Conservation (phyloP, 2,888 invertebrate genomes). For the Dynastes hyllus region DNA sequence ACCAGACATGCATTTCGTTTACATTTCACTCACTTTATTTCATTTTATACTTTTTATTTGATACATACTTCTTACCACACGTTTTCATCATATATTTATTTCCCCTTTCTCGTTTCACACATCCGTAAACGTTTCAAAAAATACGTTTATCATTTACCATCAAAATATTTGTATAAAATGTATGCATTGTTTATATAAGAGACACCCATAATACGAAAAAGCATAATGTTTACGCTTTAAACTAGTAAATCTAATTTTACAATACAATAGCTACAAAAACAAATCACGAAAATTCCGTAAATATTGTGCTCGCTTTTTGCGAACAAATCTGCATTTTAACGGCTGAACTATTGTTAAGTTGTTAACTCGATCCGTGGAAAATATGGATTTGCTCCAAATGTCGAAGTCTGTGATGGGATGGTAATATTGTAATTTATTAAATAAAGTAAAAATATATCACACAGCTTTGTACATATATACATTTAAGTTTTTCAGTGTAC, state of each 20-base stretch:
- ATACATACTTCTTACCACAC: conserved; percentile 49
- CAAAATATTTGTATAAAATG: conserved; percentile 36
- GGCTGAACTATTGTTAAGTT: conserved; percentile 56
- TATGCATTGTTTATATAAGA: conserved; percentile 34
- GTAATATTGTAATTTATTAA: conserved; percentile 34
- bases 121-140: conserved; percentile 4
- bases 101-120: conserved; percentile 10
- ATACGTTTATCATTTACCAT: conserved; percentile 24
- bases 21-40: conserved; percentile 51
- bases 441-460: conserved; percentile 49
- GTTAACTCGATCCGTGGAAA: conserved; percentile 54
- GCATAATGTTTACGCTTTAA: conserved; percentile 38
- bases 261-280: conserved; percentile 4
- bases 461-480: conserved; percentile 68
- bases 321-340: conserved; percentile 59
- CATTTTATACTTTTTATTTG: conserved; percentile 53
- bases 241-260: conserved; percentile 20
- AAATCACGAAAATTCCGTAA: conserved; percentile 51
- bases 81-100: neutral
- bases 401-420: conserved; percentile 55
- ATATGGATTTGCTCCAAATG: conserved; percentile 61
- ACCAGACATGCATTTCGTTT: conserved; percentile 28
- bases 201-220: conserved; percentile 40
- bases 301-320: conserved; percentile 60
- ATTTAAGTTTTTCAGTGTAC: conserved; percentile 71